These are phyloP conservation scores for Saguinus imperator DNA, from an alignment of 2,113 vertebrate genomes.

Conservation along the genomic window DNA sequence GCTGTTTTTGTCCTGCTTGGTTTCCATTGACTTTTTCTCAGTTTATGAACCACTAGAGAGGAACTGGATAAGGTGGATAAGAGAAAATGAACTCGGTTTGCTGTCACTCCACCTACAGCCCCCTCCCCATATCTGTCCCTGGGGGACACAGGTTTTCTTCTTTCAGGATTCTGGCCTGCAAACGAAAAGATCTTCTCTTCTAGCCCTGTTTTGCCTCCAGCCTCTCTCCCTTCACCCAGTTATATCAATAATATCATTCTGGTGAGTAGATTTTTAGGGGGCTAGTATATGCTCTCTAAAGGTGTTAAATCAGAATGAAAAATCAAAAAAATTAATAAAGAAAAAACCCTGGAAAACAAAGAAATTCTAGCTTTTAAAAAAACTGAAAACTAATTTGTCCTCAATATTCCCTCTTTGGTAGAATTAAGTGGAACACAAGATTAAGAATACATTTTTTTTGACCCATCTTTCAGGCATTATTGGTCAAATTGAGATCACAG, in stretches of 20 bases:
- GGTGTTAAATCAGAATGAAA: neutral
- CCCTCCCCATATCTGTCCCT: too few relatives aligned
- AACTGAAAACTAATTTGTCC: neutral
- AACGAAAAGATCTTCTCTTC: conserved; percentile 34
- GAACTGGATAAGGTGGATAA: neutral
- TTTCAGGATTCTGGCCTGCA: neutral
- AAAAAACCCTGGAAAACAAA: neutral
- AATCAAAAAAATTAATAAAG: neutral
- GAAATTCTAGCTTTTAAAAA: neutral
- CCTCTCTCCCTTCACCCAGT: neutral
- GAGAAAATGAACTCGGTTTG: neutral
- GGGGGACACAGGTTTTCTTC: neutral
- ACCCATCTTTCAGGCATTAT: neutral
- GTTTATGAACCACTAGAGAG: neutral
- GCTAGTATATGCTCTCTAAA: neutral
- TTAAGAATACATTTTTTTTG: neutral
- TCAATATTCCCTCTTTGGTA: neutral
- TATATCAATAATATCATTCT: neutral
- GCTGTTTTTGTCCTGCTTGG: neutral
- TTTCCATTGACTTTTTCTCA: neutral
- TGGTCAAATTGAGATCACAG: neutral
- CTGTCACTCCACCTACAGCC: neutral
- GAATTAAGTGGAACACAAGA: neutral
- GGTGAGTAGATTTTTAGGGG: neutral
- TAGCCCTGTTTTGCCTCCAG: neutral